Evolutionary conservation across 1,140 invertebrate species (phyloP), one percentile per base, ranked within the genome.

Genomic region (Diuraphis noxia): DNA sequence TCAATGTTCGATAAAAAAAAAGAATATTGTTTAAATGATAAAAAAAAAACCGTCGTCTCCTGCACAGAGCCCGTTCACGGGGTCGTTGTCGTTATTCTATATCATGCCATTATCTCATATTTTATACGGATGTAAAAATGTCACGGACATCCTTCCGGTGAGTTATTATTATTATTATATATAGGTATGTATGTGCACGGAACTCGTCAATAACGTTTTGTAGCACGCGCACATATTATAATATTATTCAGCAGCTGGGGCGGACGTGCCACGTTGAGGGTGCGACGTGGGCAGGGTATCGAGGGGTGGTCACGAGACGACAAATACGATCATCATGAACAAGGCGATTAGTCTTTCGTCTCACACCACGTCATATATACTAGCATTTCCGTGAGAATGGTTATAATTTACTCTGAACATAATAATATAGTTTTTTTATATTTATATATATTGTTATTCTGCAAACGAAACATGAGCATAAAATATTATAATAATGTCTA

Each of bases 51-150:
- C 30, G 30, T n/a, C n/a, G 56, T 72, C n/a, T 72, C 56, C 30
- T n/a, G n/a, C n/a, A 1, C 56, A n/a, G n/a, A 13, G 30, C 56
- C 13, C 30, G 19, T 5, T 72, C 30, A 13, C 56, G 13, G 56
- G 56, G 13, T n/a, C 10, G 10, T 63, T n/a, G 30, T 63, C 56
- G 56, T 63, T n/a, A 72, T 72, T n/a, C n/a, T 72, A 72, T 72
- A n/a, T 72, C 30, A 72, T 72, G 13, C 30, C 21, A 72, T 72
- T 13, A 72, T 72, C 56, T 72, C 30, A 17, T 72, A n/a, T 72
- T 72, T n/a, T 72, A n/a, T 72, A 72, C 56, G 56, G 56, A 72
- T 72, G 56, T 72, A 72, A 72, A 72, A 72, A 72, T n/a, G 56
- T 72, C 56, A 72, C n/a, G 56, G n/a, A n/a, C 56, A 72, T 72